Percentiles rank a stretch among this genome's conserved stretches.
Conservation (phyloP, 2,888 invertebrate species). For the Acanthosepion pharaonis region DNA sequence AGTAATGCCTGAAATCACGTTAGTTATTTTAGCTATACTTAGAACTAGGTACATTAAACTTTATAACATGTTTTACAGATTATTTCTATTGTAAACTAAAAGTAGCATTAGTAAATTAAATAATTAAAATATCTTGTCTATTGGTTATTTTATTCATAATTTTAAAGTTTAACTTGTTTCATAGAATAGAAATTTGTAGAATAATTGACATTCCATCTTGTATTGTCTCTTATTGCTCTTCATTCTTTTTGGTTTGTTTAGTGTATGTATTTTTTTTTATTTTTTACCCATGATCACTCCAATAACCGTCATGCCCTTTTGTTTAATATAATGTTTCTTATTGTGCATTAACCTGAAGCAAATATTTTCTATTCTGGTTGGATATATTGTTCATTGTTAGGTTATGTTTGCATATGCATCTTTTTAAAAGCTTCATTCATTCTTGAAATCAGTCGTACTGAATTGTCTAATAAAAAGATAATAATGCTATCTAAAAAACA, state of each 20-base stretch:
- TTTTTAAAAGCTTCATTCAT: neutral
- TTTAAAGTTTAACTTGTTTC: neutral
- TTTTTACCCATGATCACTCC: neutral
- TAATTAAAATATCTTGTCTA: neutral
- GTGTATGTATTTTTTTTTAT: neutral
- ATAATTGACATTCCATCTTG: neutral
- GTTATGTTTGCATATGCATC: neutral
- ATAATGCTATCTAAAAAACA: neutral
- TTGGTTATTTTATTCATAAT: neutral
- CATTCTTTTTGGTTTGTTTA: neutral
- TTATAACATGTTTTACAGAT: too few relatives aligned
- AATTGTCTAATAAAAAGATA: too few relatives aligned
- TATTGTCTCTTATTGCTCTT: neutral
- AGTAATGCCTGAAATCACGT: too few relatives aligned
- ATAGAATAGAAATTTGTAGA: neutral
- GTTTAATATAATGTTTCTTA: neutral
- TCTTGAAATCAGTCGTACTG: neutral
- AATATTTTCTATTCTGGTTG: neutral
- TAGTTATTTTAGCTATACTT: too few relatives aligned
- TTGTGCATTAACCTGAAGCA: neutral
- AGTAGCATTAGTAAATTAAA: neutral
- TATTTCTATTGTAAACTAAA: too few relatives aligned
- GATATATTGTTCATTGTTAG: neutral
- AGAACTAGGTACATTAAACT: too few relatives aligned
- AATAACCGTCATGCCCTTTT: neutral